phyloP scores from a whole-genome alignment of 1,140 invertebrate genomes.

The Chymomyza costata region DNA sequence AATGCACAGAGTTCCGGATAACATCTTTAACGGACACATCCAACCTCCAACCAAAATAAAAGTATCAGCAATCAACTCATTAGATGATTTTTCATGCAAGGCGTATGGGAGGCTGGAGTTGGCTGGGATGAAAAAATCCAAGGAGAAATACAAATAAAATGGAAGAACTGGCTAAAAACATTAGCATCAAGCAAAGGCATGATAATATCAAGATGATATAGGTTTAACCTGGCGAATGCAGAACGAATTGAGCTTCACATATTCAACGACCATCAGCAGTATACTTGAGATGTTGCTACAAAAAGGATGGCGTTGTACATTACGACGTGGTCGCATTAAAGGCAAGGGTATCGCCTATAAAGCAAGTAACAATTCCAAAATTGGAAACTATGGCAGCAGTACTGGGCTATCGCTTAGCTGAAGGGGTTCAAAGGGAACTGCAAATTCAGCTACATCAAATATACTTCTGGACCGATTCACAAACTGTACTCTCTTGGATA shows the following conservation, averaged over 20 bases:
- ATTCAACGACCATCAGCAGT: background rate
- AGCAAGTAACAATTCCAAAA: constrained; percentile 57
- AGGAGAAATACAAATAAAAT: background rate
- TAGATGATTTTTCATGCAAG: constrained; percentile 42
- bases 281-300: background rate
- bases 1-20: background rate
- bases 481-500: constrained; percentile 61
- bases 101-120: constrained; percentile 22
- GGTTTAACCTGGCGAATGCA: background rate
- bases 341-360: constrained; percentile 59
- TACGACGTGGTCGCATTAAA: constrained; percentile 31
- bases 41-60: background rate
- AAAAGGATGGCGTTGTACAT: background rate
- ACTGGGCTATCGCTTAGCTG: constrained; percentile 48
- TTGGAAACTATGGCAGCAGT: constrained; percentile 72
- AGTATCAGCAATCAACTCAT: constrained; percentile 19
- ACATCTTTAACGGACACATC: background rate
- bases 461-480: constrained; percentile 67
- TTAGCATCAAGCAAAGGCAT: background rate
- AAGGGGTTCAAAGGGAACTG: background rate
- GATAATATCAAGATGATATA: background rate
- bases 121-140: constrained; percentile 23
- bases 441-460: background rate
- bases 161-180: background rate
- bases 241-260: background rate